Conservation (phyloP, 2,797 vertebrate species). For the Coilia nasus region DNA sequence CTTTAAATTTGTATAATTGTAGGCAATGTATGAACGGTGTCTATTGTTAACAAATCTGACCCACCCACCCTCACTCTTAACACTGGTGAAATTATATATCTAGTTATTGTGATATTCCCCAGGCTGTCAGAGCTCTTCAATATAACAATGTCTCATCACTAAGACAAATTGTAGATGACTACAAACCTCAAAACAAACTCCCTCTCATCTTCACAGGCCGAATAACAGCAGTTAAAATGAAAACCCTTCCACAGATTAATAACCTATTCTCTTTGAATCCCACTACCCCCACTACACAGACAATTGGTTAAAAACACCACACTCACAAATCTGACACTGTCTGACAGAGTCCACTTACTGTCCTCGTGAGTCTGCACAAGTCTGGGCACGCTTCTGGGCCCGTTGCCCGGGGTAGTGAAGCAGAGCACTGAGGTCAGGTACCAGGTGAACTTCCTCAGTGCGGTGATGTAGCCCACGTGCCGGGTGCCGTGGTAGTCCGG, state of each 20-base stretch:
- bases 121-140: too few relatives aligned
- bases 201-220: too few relatives aligned
- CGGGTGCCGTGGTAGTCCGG: slow-evolving; percentile 89
- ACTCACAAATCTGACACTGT: neutral
- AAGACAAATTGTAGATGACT: too few relatives aligned
- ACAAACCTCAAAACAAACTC: too few relatives aligned
- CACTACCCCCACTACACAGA: neutral
- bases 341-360: slow-evolving; percentile 77
- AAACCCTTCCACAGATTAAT: neutral
- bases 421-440: slow-evolving; percentile 89
- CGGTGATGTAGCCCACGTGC: slow-evolving; percentile 85
- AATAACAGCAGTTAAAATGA: neutral
- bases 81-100: too few relatives aligned
- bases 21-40: too few relatives aligned
- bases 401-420: slow-evolving; percentile 93
- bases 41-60: too few relatives aligned
- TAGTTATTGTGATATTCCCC: too few relatives aligned
- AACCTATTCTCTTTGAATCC: neutral
- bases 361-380: slow-evolving; percentile 88
- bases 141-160: too few relatives aligned
- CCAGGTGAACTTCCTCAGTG: slow-evolving; percentile 86
- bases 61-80: too few relatives aligned
- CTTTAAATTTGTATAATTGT: too few relatives aligned
- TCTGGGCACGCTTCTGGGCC: slow-evolving; percentile 82
- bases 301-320: neutral